Evolutionary conservation across 2,888 invertebrate species (phyloP).

Genomic region (Synergus itoensis): DNA sequence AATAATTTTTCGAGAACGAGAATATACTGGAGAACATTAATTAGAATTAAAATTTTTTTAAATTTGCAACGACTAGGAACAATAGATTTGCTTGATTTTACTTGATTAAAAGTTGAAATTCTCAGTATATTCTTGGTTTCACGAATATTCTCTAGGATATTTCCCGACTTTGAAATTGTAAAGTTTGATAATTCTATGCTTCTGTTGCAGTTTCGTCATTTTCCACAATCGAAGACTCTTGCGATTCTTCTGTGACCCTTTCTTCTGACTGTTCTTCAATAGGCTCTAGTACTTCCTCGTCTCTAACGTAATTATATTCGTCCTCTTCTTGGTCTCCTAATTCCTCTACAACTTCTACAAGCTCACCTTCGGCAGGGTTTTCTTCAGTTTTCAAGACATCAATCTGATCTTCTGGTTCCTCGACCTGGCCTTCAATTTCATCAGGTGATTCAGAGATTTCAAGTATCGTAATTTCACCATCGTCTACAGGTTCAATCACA

Average conservation of each 20-base stretch:
- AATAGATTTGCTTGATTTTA: too few relatives aligned
- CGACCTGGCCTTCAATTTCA: slow-evolving; percentile 53
- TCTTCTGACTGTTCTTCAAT: slow-evolving; percentile 61
- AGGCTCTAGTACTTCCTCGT: slow-evolving; percentile 57
- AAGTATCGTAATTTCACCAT: slow-evolving; percentile 62
- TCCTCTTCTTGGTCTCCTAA: slow-evolving; percentile 52
- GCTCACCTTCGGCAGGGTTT: slow-evolving; percentile 11
- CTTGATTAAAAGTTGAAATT: too few relatives aligned
- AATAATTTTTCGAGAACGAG: not conserved
- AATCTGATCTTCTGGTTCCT: slow-evolving; percentile 53
- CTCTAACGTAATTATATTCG: slow-evolving; percentile 54
- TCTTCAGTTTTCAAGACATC: slow-evolving; percentile 3
- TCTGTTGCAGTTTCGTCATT: not conserved
- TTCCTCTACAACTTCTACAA: slow-evolving; percentile 37
- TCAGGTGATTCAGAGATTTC: slow-evolving; percentile 55
- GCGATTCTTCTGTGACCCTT: slow-evolving; percentile 50
- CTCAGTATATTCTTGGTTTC: not conserved
- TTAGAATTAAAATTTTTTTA: too few relatives aligned
- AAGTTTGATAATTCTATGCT: not conserved
- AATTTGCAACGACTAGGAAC: too few relatives aligned
- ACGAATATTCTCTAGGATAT: not conserved
- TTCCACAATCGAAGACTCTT: slow-evolving; percentile 22
- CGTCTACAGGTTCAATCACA: slow-evolving; percentile 58
- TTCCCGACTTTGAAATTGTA: not conserved
- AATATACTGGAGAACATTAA: not conserved